Base-by-base conservation (phyloP, 2,797 vertebrate species). In the Syngnathus rostellatus region DNA sequence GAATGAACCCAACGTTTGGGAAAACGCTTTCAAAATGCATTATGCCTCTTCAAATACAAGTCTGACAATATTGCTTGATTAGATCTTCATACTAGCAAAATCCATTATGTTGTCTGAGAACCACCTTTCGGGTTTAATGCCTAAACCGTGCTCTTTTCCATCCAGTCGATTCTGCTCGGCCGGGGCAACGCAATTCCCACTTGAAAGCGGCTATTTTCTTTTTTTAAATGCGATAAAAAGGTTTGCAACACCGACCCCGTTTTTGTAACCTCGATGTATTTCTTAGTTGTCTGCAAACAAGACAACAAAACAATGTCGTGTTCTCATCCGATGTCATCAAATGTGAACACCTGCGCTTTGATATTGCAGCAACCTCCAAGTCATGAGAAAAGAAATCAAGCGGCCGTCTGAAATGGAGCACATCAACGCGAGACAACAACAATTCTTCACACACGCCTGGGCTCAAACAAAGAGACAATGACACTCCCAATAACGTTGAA, bases 21-120 rank as follows among this genome's bases (percentile, higher is more conserved):
- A 9, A 59, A 59, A 19, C 14, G 38, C 46, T 31, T 23, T 5
- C 16, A 31, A 57, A 31, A 37, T 37, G 6, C 0, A 59, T n/a
- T 59, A 38, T 59, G 17, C 14, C 17, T 59, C 37, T 19, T 17
- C 37, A 39, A 39, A n/a, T 39, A 3, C 9, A 39, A 59, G 8
- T 59, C 39, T 17, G 5, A 39, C 37, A 40, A 19, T 38, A 38
- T 39, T 39, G 57, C 57, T 59, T 5, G 8, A 39, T 19, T 39
- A n/a, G 37, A 63, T 62, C 80, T 77, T 75, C 38, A 74, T 80
- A 78, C 71, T 51, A 72, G 53, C 57, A 61, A 86, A 80, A 83
- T 78, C 81, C 84, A 89, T 87, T 84, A 85, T 79, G 79, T 73
- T 78, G 21, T 85, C 80, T 73, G 77, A 50, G 65, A 71, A 63